A percentile compares a stretch with the other conserved stretches of the same genome.
Conservation (phyloP, 1,140 invertebrate genomes). For the Panonychus citri region DNA sequence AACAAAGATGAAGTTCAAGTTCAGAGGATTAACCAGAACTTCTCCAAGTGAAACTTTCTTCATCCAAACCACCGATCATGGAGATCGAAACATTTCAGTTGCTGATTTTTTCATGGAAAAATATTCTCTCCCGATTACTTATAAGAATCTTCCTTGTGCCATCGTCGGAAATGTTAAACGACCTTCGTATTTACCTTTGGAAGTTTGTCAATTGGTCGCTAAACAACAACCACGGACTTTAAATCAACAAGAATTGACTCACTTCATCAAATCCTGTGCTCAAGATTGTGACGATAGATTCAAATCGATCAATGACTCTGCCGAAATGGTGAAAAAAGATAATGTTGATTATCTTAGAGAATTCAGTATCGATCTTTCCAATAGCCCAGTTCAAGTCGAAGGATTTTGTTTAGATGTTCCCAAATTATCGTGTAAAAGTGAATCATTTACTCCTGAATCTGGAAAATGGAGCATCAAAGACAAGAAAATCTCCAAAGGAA, state of each 20-base stretch:
- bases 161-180: constrained; percentile 15
- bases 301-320: constrained; percentile 4
- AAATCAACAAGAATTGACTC: constrained; percentile 8
- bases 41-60: neutral
- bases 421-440: neutral
- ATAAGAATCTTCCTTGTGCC: constrained; percentile 19
- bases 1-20: neutral
- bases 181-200: constrained; percentile 19
- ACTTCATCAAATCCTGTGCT: constrained; percentile 12
- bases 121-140: constrained; percentile 15
- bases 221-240: constrained; percentile 17
- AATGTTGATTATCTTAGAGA: constrained; percentile 14
- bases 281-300: constrained; percentile 2
- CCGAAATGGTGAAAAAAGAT: constrained; percentile 8
- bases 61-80: too few species aligned
- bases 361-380: constrained; percentile 15
- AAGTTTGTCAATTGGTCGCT: constrained; percentile 18
- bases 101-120: constrained; percentile 18
- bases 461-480: neutral
- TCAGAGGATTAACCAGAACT: neutral
- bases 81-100: constrained; percentile 7
- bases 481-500: neutral
- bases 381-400: constrained; percentile 8
- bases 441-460: neutral
- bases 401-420: neutral